These are phyloP conservation scores for Diplogasteroides magnus DNA, from an alignment of 1,140 invertebrate genomes.

Conservation along the genomic window DNA sequence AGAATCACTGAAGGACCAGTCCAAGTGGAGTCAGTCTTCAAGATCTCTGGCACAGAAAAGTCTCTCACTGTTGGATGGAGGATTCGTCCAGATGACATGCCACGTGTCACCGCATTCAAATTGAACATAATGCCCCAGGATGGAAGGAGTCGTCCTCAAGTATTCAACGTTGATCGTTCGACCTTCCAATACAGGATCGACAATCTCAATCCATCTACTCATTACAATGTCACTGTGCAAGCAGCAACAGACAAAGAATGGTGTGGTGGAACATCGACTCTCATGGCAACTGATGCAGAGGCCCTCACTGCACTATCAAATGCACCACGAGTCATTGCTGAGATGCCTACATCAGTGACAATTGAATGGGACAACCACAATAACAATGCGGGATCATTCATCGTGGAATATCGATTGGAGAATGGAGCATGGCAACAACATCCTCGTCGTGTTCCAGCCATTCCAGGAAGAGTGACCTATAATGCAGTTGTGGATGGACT, in stretches of 20 bases:
- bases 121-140: constrained; percentile 47
- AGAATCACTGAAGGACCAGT: constrained; percentile 36
- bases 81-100: constrained; percentile 38
- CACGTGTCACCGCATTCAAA: constrained; percentile 46
- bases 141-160: constrained; percentile 39
- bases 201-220: constrained; percentile 41
- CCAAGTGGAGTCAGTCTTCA: constrained; percentile 38
- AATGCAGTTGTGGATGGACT: constrained; percentile 45
- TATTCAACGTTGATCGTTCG: constrained; percentile 47
- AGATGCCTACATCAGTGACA: constrained; percentile 46
- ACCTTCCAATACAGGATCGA: constrained; percentile 52
- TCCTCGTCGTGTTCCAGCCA: constrained; percentile 44
- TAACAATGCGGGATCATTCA: constrained; percentile 42
- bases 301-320: constrained; percentile 34
- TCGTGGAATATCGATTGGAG: constrained; percentile 52
- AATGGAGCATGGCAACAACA: constrained; percentile 48
- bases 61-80: constrained; percentile 45
- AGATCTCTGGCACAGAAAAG: constrained; percentile 40
- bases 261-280: constrained; percentile 36
- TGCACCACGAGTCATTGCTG: constrained; percentile 48
- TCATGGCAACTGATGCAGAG: constrained; percentile 51
- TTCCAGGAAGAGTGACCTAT: constrained; percentile 42
- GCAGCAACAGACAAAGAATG: constrained; percentile 40
- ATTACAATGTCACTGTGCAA: constrained; percentile 52
- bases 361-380: constrained; percentile 48